phyloP scores from a whole-genome alignment of 2,113 vertebrate species.

The Daubentonia madagascariensis region DNA sequence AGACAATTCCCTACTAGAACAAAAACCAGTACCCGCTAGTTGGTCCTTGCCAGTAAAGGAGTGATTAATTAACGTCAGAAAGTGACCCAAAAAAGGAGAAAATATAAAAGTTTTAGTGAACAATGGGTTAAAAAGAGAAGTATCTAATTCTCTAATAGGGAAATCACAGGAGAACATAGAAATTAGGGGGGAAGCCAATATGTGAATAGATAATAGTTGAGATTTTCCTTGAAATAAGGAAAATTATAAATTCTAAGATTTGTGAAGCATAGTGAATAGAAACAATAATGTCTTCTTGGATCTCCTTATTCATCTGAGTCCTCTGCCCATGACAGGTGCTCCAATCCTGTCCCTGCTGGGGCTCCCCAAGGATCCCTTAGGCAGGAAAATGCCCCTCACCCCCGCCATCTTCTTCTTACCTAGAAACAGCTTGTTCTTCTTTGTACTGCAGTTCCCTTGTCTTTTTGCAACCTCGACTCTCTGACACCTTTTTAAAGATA shows the following conservation, averaged over 20 bases:
- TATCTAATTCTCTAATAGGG: not conserved
- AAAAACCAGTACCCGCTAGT: not conserved
- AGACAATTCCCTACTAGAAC: too few relatives aligned
- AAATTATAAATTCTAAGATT: not conserved
- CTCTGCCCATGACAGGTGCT: not conserved
- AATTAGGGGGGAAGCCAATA: not conserved
- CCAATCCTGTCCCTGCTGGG: rapidly evolving
- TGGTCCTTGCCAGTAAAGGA: not conserved
- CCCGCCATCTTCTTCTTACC: not conserved
- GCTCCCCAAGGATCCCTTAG: rapidly evolving
- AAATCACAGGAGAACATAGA: not conserved
- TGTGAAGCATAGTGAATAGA: not conserved
- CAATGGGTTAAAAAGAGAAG: not conserved
- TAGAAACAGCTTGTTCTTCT: not conserved
- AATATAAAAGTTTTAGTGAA: not conserved
- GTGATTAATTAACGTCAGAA: too few relatives aligned
- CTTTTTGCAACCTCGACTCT: not conserved
- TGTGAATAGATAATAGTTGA: not conserved
- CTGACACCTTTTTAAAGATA: not conserved
- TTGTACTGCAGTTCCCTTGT: not conserved
- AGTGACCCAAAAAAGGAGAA: not conserved
- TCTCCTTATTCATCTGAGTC: not conserved
- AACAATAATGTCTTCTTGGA: not conserved
- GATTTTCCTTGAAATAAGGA: not conserved
- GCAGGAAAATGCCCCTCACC: not conserved